Conservation (phyloP, 92 coral and sea anemone genomes). For the Pocillopora meandrina region DNA sequence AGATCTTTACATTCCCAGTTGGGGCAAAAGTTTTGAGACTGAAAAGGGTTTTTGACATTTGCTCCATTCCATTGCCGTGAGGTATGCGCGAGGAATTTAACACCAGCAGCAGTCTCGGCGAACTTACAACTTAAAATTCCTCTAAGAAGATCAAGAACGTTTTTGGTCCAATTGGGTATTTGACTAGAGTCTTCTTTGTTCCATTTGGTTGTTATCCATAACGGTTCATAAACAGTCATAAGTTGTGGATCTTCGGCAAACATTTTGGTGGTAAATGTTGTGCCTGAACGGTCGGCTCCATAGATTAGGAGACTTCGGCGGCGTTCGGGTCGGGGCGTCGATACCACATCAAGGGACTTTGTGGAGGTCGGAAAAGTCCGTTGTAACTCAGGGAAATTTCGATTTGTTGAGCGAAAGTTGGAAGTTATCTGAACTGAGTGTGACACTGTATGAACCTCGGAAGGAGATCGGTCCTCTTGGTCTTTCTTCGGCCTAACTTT, state of each 20-base stretch:
- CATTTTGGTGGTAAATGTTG: slow-evolving; percentile 30
- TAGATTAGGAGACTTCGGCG: slow-evolving; percentile 29
- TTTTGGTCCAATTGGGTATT: not conserved
- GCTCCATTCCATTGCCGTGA: not conserved
- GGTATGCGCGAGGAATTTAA: not conserved
- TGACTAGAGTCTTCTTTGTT: not conserved
- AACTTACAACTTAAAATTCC: not conserved
- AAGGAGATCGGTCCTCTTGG: not conserved
- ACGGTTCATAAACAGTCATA: slow-evolving; percentile 25
- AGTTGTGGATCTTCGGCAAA: slow-evolving; percentile 35
- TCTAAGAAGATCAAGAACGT: not conserved
- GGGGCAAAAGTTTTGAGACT: slow-evolving; percentile 13
- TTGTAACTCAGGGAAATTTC: not conserved
- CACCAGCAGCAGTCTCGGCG: not conserved
- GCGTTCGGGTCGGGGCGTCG: slow-evolving; percentile 5
- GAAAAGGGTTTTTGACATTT: slow-evolving; percentile 11
- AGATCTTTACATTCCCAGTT: not conserved
- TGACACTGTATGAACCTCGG: not conserved
- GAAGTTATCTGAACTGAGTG: too few relatives aligned
- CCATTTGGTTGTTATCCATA: slow-evolving; percentile 27
- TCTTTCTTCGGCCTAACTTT: not conserved
- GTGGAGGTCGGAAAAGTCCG: not conserved
- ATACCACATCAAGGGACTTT: not conserved
- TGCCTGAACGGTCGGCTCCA: slow-evolving; percentile 39
- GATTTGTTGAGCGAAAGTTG: not conserved